Conservation (phyloP, 1,140 invertebrate species). For the Cephus cinctus region DNA sequence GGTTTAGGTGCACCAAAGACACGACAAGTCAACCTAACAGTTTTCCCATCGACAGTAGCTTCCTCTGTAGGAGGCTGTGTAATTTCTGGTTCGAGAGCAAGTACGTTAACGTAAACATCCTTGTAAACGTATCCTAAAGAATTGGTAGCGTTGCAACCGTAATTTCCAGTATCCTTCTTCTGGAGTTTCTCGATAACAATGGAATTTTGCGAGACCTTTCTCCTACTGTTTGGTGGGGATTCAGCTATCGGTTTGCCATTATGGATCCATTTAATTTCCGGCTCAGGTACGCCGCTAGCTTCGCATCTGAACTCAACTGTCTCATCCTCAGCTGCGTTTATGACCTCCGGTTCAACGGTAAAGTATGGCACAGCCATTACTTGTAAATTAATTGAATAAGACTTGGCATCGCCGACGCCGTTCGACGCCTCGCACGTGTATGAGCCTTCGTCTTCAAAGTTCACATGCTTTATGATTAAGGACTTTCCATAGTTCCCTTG, state of each 20-base stretch:
- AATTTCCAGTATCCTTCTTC: constrained; percentile 94
- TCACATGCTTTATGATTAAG: constrained; percentile 80
- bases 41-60: constrained; percentile 80
- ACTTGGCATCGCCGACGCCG: constrained; percentile 79
- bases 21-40: constrained; percentile 81
- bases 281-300: constrained; percentile 84
- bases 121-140: constrained; percentile 97
- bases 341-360: constrained; percentile 84
- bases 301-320: constrained; percentile 83
- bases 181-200: constrained; percentile 81
- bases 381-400: constrained; percentile 79
- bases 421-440: constrained; percentile 92
- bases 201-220: constrained; percentile 67
- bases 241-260: constrained; percentile 88
- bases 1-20: constrained; percentile 97
- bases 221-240: constrained; percentile 71
- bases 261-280: constrained; percentile 94
- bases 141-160: constrained; percentile 98
- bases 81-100: constrained; percentile 90
- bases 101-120: constrained; percentile 96
- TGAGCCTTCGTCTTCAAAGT: constrained; percentile 81
- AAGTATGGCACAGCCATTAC: constrained; percentile 90
- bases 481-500: constrained; percentile 92
- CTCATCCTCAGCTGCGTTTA: constrained; percentile 89
- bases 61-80: constrained; percentile 76